Evolutionary conservation across 1,140 invertebrate species (phyloP).

Genomic region (Orchesella cincta): DNA sequence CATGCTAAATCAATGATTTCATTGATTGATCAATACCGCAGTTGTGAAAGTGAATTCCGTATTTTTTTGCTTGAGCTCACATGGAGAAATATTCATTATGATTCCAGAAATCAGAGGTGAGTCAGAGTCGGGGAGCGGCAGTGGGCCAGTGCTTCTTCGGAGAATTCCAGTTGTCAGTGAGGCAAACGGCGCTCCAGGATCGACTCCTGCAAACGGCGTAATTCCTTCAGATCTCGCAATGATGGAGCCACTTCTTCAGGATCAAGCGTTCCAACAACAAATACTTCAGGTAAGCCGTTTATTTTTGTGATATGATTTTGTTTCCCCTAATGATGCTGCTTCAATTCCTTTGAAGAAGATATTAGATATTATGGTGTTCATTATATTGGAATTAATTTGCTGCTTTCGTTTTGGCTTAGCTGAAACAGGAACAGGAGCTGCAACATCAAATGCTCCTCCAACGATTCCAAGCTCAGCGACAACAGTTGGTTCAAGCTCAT

Average conservation of each 20-base stretch:
- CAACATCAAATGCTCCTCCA: conserved; percentile 85
- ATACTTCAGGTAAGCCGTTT: conserved; percentile 47
- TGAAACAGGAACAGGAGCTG: conserved; percentile 87
- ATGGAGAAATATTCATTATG: too few species aligned
- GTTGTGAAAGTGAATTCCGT: too few species aligned
- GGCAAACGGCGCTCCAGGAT: conserved; percentile 37
- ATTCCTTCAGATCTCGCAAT: conserved; percentile 47
- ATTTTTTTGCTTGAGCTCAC: too few species aligned
- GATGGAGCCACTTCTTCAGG: conserved; percentile 50
- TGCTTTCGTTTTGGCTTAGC: conserved; percentile 59
- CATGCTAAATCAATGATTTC: too few species aligned
- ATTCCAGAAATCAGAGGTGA: conserved; percentile 48
- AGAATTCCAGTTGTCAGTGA: conserved; percentile 39
- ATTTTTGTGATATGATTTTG: not conserved
- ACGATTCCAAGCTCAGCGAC: conserved; percentile 83
- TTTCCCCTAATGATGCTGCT: too few species aligned
- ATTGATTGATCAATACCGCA: too few species aligned
- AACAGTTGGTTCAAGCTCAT: conserved; percentile 83
- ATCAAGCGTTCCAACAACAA: conserved; percentile 51
- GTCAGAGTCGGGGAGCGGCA: conserved; percentile 40
- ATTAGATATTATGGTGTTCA: too few species aligned
- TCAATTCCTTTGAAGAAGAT: too few species aligned
- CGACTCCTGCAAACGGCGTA: conserved; percentile 39
- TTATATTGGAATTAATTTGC: too few species aligned
- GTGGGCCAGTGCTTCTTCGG: conserved; percentile 42